phyloP scores from a whole-genome alignment of 1,140 invertebrate species.

The Wiebesia pumilae region DNA sequence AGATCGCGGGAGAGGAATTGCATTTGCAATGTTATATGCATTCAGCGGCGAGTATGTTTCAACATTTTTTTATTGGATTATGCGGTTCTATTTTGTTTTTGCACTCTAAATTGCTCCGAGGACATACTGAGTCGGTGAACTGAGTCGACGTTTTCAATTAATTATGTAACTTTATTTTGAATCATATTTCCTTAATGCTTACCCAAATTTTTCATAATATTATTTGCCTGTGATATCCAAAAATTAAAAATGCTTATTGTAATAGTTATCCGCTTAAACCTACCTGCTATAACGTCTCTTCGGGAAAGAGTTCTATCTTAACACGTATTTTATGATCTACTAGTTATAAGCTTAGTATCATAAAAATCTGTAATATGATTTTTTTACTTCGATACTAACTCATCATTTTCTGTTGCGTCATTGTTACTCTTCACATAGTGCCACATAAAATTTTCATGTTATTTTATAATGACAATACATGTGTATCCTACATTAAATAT shows the following conservation, averaged over 20 bases:
- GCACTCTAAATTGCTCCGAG: background rate
- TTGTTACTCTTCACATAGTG: background rate
- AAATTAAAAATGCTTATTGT: background rate
- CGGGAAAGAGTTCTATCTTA: background rate
- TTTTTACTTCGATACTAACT: background rate
- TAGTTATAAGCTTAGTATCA: background rate
- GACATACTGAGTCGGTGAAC: too few relatives aligned
- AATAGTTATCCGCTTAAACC: background rate
- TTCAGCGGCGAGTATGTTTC: background rate
- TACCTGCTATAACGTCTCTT: background rate
- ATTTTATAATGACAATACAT: background rate
- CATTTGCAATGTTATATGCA: background rate
- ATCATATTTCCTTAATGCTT: background rate
- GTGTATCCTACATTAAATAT: background rate
- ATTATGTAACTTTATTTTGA: background rate
- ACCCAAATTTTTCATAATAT: too few relatives aligned
- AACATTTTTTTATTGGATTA: background rate
- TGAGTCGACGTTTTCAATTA: background rate
- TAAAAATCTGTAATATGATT: background rate
- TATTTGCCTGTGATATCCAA: too few relatives aligned
- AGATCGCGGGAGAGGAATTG: slow-evolving; percentile 11
- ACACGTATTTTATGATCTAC: background rate
- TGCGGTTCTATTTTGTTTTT: background rate
- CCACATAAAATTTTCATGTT: background rate
- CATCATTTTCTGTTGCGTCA: background rate